Conservation (phyloP, 2,888 invertebrate species). For the Metalampra italica region DNA sequence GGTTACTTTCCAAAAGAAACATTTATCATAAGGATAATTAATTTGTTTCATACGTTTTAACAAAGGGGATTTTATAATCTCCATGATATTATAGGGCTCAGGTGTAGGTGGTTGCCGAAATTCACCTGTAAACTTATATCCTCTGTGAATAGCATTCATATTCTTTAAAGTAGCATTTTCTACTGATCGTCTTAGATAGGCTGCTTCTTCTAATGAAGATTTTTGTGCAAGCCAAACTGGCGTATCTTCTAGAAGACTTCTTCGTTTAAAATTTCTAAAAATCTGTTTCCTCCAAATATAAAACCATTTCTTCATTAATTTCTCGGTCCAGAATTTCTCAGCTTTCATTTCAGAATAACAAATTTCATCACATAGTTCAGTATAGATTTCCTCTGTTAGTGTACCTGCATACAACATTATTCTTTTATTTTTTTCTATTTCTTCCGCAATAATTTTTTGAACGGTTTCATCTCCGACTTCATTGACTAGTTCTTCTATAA, state of each 20-base stretch:
- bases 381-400: constrained; percentile 44
- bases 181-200: constrained; percentile 38
- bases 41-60: constrained; percentile 71
- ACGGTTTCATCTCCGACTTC: constrained; percentile 49
- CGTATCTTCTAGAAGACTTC: constrained; percentile 57
- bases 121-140: constrained; percentile 60
- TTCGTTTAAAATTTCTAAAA: constrained; percentile 49
- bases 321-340: constrained; percentile 49
- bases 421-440: constrained; percentile 42
- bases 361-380: constrained; percentile 50
- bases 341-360: constrained; percentile 55
- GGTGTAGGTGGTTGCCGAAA: constrained; percentile 45
- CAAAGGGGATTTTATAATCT: constrained; percentile 61
- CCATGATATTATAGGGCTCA: constrained; percentile 60
- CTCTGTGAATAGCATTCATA: constrained; percentile 63
- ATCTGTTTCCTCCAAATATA: constrained; percentile 54
- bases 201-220: constrained; percentile 56
- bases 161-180: constrained; percentile 51
- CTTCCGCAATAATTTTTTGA: constrained; percentile 41
- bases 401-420: constrained; percentile 41
- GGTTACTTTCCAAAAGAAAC: constrained; percentile 80
- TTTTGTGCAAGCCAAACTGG: constrained; percentile 64
- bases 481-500: constrained; percentile 47
- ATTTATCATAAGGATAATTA: constrained; percentile 58
- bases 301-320: constrained; percentile 60